These are phyloP conservation scores for Zoroaster sp. DNA, from an alignment of 53 echinoderm and acorn worm species.

Conservation along the genomic window DNA sequence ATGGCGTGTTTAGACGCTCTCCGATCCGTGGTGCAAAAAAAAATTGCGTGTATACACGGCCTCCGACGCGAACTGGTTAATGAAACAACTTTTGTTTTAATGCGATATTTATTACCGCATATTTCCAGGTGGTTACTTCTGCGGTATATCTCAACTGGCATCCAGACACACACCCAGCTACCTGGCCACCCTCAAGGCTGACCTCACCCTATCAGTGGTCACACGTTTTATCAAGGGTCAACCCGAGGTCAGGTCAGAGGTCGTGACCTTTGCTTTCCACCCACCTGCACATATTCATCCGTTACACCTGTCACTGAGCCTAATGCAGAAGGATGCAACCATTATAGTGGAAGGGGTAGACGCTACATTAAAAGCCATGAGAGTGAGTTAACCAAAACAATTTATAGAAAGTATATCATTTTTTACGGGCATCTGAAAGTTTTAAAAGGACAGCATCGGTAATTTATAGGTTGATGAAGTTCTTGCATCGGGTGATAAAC, in stretches of 20 bases:
- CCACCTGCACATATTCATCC: slow-evolving; percentile 76
- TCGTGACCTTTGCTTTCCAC: slow-evolving; percentile 67
- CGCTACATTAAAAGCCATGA: slow-evolving; percentile 58
- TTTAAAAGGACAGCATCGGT: too few species aligned
- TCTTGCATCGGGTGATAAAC: too few species aligned
- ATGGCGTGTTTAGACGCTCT: too few species aligned
- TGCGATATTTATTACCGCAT: too few species aligned
- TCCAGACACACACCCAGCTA: slow-evolving; percentile 67
- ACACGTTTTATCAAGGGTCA: slow-evolving; percentile 66
- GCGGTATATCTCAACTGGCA: slow-evolving; percentile 67
- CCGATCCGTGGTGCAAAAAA: too few species aligned
- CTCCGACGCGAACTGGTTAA: too few species aligned
- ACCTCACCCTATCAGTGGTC: slow-evolving; percentile 61
- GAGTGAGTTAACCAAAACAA: slow-evolving; percentile 54
- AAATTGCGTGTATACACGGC: too few species aligned
- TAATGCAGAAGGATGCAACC: slow-evolving; percentile 61
- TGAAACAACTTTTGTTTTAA: too few species aligned
- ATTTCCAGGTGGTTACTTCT: slow-evolving; percentile 81
- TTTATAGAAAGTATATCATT: too few species aligned
- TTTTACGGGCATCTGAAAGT: too few species aligned
- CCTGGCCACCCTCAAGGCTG: slow-evolving; percentile 77
- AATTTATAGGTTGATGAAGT: too few species aligned
- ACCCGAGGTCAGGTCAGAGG: slow-evolving; percentile 71
- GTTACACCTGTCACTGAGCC: slow-evolving; percentile 61
- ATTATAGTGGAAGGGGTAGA: slow-evolving; percentile 81